Evolutionary conservation across 2,888 invertebrate genomes (phyloP), one percentile per base, ranked within the genome.

Genomic region (Hydroisotoma schaefferi): DNA sequence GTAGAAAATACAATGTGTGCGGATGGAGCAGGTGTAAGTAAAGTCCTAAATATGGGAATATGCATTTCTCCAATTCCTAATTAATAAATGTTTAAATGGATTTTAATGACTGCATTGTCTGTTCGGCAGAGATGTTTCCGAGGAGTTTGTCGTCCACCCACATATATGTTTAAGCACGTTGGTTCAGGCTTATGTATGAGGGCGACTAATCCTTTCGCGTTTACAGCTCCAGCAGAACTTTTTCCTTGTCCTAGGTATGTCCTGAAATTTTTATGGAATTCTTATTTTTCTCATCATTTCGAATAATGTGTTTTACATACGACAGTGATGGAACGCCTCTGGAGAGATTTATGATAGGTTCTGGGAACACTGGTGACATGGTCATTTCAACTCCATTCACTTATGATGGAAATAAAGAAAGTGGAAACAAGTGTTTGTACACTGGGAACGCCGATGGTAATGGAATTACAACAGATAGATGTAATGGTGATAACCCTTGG

Each of bases 1-100:
- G 62, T 63, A 12, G 66, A 66, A 20, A 66, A 66, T 46, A 47
- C 58, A 1, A 28, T 28, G 8, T 66, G 66, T 44, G 27, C 18
- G 2, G 33, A 27, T 29, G 59, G 58, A 22, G 55, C 54, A 18
- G 43, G 43, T n/a, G 53, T 53, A 53, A 46, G 29, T 18, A 15
- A 10, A 43, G 15, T 33, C 15, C 6, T 33, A 33, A 33, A 6
- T 33, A 33, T 33, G 15, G 15, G 15, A 10, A 10, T 6, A 6
- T 10, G 15, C 15, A 33, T 10, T 10, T 33, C 15, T 10, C 8
- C 33, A 33, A 6, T 43, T 18, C 6, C 5, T 43, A 43, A 43
- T 43, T 43, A 20, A 43, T 33, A 33, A 10, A 33, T 33, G 33
- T 8, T 10, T 33, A 37, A 43, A 33, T 23, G 29, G 25, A 47